These are phyloP conservation scores for Aethina tumida DNA, from an alignment of 1,140 invertebrate genomes.

Conservation along the genomic window DNA sequence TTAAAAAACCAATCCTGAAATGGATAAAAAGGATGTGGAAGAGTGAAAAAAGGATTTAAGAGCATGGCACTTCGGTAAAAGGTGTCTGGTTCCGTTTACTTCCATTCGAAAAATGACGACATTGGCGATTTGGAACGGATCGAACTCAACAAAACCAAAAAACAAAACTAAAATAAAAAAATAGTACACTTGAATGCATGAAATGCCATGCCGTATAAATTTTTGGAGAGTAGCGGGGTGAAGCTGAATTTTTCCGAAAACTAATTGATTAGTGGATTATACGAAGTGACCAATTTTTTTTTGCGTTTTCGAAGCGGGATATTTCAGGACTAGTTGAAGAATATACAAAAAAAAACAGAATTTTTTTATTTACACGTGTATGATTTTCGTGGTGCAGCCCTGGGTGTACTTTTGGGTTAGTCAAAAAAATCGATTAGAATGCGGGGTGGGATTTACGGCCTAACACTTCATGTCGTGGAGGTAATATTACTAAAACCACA, in stretches of 20 bases:
- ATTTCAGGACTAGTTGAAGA: too few species aligned
- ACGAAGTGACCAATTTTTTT: too few species aligned
- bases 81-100: slow-evolving; percentile 25
- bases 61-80: slow-evolving; percentile 33
- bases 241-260: slow-evolving; percentile 8
- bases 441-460: slow-evolving; percentile 25
- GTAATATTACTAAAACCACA: slow-evolving; percentile 12
- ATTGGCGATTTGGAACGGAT: slow-evolving; percentile 28
- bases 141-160: slow-evolving; percentile 6
- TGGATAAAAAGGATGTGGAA: slow-evolving; percentile 16
- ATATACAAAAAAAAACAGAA: too few species aligned
- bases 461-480: slow-evolving; percentile 30
- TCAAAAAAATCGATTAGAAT: too few species aligned
- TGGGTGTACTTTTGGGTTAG: too few species aligned
- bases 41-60: slow-evolving; percentile 19
- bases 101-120: slow-evolving; percentile 4
- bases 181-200: slow-evolving; percentile 24
- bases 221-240: slow-evolving; percentile 3
- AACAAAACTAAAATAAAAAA: slow-evolving; percentile 10
- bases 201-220: slow-evolving; percentile 35
- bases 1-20: slow-evolving; percentile 31
- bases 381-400: too few species aligned
- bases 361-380: too few species aligned
- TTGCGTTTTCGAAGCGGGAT: too few species aligned
- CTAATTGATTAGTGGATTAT: too few species aligned